Evolutionary conservation across 2,888 invertebrate species (phyloP), one percentile per base, ranked within the genome.

Genomic region (Meliscaeva auricollis): DNA sequence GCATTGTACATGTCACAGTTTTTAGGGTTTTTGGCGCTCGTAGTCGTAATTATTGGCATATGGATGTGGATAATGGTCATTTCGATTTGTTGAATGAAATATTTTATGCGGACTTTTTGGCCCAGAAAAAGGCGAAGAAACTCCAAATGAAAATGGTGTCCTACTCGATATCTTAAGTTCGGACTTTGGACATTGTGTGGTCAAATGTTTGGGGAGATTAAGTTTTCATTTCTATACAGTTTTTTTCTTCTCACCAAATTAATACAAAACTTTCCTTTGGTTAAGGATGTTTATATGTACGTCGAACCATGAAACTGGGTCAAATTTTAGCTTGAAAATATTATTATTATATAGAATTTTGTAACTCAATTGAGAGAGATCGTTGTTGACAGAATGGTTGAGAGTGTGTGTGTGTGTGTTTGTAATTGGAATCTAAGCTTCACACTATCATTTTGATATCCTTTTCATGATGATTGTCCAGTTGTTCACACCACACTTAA

Each of bases 81-180:
- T 84, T 84, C 80, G 84, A 84, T 84, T 84, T 84, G 84, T 72
- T 84, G 84, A 75, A 80, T 84, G 83, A 84, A 84, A 79, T 84
- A 84, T 84, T 84, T 79, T 79, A 84, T 87, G 87, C 76, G 85
- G 77, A 80, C 76, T 74, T 74, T 75, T 77, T 75, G 74, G 73
- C 69, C 58, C 46, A 41, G 44, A 72, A 77, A 66, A 38, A 30
- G 30, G 13, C 60, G 41, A 68, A 20, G 64, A 32, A n/a, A 20
- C 38, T 54, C 8, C 58, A 13, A 32, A 26, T 13, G 22, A 15
- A 70, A 58, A 4, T n/a, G n/a, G n/a, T n/a, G 38, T 35, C 17
- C 17, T 9, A 30, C 20, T 46, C 66, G 35, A 66, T 35, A 66
- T 50, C 48, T 66, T 30, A 26, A 41, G 41, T 48, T 38, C 8